Evolutionary conservation across 1,140 invertebrate species (phyloP), one percentile per base, ranked within the genome.

Genomic region (Macrosteles quadrilineatus): DNA sequence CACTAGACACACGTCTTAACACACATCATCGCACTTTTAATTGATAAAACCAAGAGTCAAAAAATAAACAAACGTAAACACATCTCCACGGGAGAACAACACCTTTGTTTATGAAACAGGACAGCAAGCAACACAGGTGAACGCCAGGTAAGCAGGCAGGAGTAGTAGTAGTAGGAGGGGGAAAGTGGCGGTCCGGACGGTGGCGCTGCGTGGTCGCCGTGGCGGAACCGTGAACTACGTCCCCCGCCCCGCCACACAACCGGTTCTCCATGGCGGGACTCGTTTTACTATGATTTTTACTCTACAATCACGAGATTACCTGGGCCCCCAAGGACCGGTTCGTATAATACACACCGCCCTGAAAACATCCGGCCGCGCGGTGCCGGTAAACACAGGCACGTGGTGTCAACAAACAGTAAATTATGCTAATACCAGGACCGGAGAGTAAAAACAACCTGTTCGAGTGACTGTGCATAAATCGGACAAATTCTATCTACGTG

Each of bases 271-370:
- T 50, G 47, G 57, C 25, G 45, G 47, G 65, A 67, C 65, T 36
- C 65, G 65, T 50, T 67, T 67, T 67, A 67, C 65, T 67, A 67
- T 47, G 64, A 66, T 66, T 67, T 67, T 67, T 67, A 67, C 65
- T 36, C 32, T 67, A 67, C 65, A 53, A 47, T 14, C n/a, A 66
- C n/a, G 14, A 21, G 27, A 29, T 32, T 21, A 64, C 30, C 36
- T 27, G 36, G 30, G 23, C 50, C 50, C 6, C 50, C 19, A 6
- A 9, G 36, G 55, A 59, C 55, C 55, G 55, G 55, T 59, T 59
- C 25, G 4, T 14, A 4, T 4, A 6, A 4, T 59, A 59, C 55
- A 27, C 21, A 6, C 23, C 55, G 27, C 6, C 9, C 55, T 4
- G 55, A 59, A 59, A 59, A 59, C 55, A 59, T 59, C 27, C 23